Evolutionary conservation across 2,113 vertebrate species (phyloP).

Genomic region (Pteruthius melanotis): DNA sequence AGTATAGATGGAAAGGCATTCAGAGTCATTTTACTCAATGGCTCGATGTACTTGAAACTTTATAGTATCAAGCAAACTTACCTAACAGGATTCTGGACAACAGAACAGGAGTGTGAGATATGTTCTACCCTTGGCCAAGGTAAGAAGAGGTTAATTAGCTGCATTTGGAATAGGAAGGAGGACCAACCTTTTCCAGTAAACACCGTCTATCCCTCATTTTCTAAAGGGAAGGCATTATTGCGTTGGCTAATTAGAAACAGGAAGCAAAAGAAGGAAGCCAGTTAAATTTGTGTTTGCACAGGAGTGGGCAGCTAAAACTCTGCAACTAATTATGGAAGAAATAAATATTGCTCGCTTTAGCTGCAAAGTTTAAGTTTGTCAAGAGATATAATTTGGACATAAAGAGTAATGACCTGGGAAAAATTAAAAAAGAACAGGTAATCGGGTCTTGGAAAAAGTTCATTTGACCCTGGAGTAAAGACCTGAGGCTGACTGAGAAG

Average conservation of each 20-base stretch:
- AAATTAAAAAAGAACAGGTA: background rate
- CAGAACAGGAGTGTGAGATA: background rate
- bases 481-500: background rate
- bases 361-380: background rate
- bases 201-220: background rate
- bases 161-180: background rate
- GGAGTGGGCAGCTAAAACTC: background rate
- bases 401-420: background rate
- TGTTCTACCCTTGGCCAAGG: background rate
- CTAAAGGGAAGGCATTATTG: background rate
- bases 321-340: background rate
- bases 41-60: background rate
- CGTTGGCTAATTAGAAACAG: background rate
- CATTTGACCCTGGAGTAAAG: background rate
- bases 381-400: background rate
- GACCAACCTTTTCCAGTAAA: background rate
- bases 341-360: background rate
- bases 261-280: conserved; percentile 17
- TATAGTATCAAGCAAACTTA: background rate
- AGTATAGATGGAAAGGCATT: background rate
- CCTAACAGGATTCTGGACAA: background rate
- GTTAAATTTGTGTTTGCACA: background rate
- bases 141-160: background rate
- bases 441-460: background rate
- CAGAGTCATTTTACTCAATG: background rate